Percentiles rank a stretch among this genome's conserved stretches.
These are phyloP conservation scores for Teleogryllus occipitalis DNA, from an alignment of 1,140 invertebrate genomes.

Conservation along the genomic window DNA sequence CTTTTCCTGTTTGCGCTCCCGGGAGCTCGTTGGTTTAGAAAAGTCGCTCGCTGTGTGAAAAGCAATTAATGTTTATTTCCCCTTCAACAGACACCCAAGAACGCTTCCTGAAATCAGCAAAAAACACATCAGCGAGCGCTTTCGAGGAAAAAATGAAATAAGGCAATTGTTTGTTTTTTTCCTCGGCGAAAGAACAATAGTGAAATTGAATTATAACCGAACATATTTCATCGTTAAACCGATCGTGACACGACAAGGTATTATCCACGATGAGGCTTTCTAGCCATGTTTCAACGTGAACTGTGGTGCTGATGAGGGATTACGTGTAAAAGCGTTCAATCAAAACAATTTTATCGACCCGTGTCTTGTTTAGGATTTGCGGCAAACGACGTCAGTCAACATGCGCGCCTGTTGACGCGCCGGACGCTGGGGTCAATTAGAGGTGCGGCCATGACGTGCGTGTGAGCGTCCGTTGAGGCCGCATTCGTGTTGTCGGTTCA, in stretches of 20 bases:
- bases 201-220: background rate
- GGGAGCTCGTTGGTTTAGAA: background rate
- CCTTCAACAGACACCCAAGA: background rate
- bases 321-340: background rate
- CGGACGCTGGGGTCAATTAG: background rate
- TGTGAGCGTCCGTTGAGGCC: background rate
- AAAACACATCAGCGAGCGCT: background rate
- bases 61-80: conserved; percentile 5
- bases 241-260: background rate
- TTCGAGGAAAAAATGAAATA: background rate
- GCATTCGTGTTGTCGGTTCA: background rate
- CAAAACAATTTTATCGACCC: background rate
- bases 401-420: background rate
- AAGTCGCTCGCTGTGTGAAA: background rate
- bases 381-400: background rate
- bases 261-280: background rate
- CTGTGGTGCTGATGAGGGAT: background rate
- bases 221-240: background rate
- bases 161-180: background rate
- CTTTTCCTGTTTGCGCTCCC: background rate
- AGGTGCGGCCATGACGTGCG: background rate
- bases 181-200: background rate
- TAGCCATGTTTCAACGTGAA: background rate
- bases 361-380: conserved; percentile 4
- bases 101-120: background rate